phyloP scores from a whole-genome alignment of 1,140 invertebrate genomes.

The Dendroctonus valens region DNA sequence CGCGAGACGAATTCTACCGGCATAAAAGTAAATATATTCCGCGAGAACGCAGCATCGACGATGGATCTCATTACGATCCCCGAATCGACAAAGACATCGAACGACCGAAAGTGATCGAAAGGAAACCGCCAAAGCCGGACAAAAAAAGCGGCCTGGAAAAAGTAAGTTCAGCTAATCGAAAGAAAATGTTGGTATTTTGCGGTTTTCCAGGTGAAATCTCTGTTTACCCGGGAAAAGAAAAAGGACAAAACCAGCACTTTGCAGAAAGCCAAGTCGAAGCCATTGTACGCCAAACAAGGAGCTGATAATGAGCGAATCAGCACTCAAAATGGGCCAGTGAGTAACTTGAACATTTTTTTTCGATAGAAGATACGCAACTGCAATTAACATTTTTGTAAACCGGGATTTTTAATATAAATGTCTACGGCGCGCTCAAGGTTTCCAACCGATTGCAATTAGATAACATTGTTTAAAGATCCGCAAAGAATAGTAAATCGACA shows the following conservation, averaged over 20 bases:
- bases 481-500: neutral
- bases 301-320: conserved; percentile 1
- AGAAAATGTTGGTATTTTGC: neutral
- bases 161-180: conserved; percentile 48
- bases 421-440: neutral
- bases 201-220: conserved; percentile 55
- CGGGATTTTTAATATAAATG: neutral
- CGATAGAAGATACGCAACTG: neutral
- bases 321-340: neutral
- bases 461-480: neutral
- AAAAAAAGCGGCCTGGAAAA: conserved; percentile 67
- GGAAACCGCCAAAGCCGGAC: conserved; percentile 59
- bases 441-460: neutral
- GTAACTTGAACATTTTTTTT: no score
- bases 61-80: conserved; percentile 61
- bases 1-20: conserved; percentile 40
- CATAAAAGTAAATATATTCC: conserved; percentile 54
- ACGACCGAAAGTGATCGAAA: conserved; percentile 53
- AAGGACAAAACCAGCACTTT: conserved; percentile 49
- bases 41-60: conserved; percentile 61
- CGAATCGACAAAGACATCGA: conserved; percentile 59
- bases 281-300: neutral
- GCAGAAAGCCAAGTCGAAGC: conserved; percentile 12
- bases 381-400: neutral
- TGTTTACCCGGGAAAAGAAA: conserved; percentile 61